Percentiles rank a stretch among this genome's conserved stretches.
Evolutionary conservation across 35 echinoderm and acorn worm species (phyloP).

Genomic region (Lytechinus variegatus): DNA sequence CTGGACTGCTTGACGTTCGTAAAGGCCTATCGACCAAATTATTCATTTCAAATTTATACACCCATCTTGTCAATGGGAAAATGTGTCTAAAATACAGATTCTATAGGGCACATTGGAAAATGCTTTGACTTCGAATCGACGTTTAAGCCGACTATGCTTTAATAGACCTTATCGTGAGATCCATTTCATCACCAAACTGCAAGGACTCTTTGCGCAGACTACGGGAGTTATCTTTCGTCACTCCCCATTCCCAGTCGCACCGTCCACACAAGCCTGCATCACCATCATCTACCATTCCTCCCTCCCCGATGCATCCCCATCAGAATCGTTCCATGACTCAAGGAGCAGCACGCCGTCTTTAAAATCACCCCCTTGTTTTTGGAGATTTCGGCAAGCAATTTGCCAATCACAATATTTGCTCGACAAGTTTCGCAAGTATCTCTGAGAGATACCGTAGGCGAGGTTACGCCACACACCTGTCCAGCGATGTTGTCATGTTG

Average conservation of each 20-base stretch:
- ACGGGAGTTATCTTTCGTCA: not conserved
- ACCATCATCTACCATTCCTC: not conserved
- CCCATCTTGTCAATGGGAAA: no score
- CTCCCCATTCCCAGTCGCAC: not conserved
- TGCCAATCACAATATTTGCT: conserved; percentile 18
- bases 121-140: no score
- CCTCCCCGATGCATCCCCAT: not conserved
- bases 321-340: not conserved
- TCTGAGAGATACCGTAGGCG: not conserved
- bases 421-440: not conserved
- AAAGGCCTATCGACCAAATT: no score
- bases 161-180: no score
- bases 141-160: no score
- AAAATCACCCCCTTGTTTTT: not conserved
- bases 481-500: not conserved
- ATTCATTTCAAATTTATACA: no score
- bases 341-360: not conserved
- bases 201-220: not conserved
- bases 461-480: not conserved
- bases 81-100: no score
- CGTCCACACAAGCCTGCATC: not conserved
- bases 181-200: no score
- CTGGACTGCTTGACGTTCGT: no score
- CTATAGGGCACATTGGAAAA: no score
- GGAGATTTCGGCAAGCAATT: not conserved